Evolutionary conservation across 2,113 vertebrate genomes (phyloP).

Genomic region (Oenanthe oenanthe): DNA sequence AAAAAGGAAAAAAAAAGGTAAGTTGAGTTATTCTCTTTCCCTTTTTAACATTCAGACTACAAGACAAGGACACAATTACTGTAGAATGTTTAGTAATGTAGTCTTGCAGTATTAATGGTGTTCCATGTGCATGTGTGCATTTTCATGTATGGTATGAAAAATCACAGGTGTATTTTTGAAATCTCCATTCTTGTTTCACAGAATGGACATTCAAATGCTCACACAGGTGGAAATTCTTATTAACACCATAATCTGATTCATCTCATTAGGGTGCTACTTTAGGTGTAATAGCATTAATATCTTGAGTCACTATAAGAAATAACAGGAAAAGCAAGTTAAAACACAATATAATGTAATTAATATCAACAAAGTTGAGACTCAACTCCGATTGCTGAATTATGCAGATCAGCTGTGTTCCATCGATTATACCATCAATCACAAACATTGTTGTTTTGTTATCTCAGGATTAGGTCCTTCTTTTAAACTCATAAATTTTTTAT

Average conservation of each 20-base stretch:
- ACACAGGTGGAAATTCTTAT: neutral
- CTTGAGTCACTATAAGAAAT: slow-evolving; percentile 13
- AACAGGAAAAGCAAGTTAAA: neutral
- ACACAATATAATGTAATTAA: neutral
- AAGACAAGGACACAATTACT: neutral
- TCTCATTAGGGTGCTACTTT: slow-evolving; percentile 3
- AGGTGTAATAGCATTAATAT: neutral
- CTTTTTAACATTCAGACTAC: neutral
- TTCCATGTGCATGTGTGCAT: neutral
- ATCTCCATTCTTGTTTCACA: neutral
- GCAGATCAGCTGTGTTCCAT: neutral
- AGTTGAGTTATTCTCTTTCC: neutral
- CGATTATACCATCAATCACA: neutral
- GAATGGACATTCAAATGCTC: neutral
- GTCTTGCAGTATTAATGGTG: neutral
- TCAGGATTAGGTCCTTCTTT: neutral
- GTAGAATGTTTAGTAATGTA: neutral
- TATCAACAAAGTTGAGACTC: neutral
- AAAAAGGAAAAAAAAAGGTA: neutral
- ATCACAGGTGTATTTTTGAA: neutral
- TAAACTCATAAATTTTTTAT: neutral
- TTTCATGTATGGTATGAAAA: neutral
- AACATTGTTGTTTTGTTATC: neutral
- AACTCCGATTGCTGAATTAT: neutral
- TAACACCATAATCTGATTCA: neutral